Percentiles rank a stretch among this genome's conserved stretches.
phyloP scores from a whole-genome alignment of 23 tunicate genomes.

The Pegea sp. region DNA sequence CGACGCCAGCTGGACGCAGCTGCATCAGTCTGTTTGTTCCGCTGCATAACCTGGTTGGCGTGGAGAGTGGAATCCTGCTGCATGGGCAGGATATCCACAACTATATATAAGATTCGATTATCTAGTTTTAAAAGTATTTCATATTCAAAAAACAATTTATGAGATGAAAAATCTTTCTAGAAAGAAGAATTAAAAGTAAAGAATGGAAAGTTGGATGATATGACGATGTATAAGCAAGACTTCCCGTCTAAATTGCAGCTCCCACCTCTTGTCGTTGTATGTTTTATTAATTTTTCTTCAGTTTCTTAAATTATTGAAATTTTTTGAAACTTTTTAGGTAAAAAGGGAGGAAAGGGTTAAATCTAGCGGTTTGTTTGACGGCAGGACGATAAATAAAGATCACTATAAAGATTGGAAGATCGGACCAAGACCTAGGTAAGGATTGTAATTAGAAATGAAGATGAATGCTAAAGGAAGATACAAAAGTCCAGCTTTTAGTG shows the following conservation, averaged over 20 bases:
- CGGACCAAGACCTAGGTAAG: not conserved
- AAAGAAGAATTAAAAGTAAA: not conserved
- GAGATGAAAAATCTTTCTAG: not conserved
- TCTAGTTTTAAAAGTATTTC: not conserved
- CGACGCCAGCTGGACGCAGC: no score
- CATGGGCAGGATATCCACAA: no score
- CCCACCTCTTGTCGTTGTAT: conserved; percentile 1
- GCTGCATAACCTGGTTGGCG: no score
- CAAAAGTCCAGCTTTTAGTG: no score
- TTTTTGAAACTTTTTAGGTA: no score
- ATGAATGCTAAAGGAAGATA: no score
- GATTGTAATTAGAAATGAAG: not conserved
- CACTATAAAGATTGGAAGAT: conserved; percentile 36
- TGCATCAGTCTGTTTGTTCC: no score
- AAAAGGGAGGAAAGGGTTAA: not conserved
- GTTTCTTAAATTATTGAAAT: no score
- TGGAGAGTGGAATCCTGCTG: no score
- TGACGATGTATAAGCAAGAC: not conserved
- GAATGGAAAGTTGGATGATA: not conserved
- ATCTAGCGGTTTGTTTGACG: conserved; percentile 11
- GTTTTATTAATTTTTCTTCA: no score
- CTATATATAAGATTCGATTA: no score
- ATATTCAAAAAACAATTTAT: not conserved
- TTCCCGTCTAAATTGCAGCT: not conserved
- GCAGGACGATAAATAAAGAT: conserved; percentile 52